Conservation (phyloP, 2,113 vertebrate species). For the Patagioenas fasciata region DNA sequence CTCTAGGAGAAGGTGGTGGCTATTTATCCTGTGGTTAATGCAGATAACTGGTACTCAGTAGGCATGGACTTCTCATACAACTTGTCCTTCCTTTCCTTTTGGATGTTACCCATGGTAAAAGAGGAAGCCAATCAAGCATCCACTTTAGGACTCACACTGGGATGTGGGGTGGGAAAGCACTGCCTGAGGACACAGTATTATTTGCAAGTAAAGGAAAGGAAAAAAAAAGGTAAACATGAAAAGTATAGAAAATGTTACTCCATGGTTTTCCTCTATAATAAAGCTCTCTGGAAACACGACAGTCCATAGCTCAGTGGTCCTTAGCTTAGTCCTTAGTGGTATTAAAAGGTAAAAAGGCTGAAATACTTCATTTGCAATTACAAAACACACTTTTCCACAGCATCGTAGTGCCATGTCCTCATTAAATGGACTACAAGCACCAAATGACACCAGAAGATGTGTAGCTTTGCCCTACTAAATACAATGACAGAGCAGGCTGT, state of each 20-base stretch:
- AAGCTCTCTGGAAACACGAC: slow-evolving; percentile 23
- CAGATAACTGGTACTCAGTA: background rate
- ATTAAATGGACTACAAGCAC: slow-evolving; percentile 9
- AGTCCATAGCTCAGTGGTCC: background rate
- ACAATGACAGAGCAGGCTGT: background rate
- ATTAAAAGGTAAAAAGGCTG: slow-evolving; percentile 34
- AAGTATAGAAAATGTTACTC: background rate
- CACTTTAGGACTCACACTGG: background rate
- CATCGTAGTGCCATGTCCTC: background rate
- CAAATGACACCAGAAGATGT: background rate
- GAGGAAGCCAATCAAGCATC: background rate
- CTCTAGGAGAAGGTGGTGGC: background rate
- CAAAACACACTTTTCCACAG: background rate
- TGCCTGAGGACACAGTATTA: background rate
- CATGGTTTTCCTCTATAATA: background rate
- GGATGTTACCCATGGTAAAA: background rate
- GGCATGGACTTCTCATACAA: background rate
- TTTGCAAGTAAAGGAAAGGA: background rate
- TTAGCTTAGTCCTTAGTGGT: background rate
- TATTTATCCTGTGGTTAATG: background rate
- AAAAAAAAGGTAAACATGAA: background rate
- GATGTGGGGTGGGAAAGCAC: background rate
- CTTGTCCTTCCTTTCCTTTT: background rate
- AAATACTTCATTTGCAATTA: slow-evolving; percentile 41
- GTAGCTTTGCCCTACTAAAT: background rate